These are phyloP conservation scores for Cheilosia variabilis DNA, from an alignment of 2,888 invertebrate genomes.

Conservation along the genomic window DNA sequence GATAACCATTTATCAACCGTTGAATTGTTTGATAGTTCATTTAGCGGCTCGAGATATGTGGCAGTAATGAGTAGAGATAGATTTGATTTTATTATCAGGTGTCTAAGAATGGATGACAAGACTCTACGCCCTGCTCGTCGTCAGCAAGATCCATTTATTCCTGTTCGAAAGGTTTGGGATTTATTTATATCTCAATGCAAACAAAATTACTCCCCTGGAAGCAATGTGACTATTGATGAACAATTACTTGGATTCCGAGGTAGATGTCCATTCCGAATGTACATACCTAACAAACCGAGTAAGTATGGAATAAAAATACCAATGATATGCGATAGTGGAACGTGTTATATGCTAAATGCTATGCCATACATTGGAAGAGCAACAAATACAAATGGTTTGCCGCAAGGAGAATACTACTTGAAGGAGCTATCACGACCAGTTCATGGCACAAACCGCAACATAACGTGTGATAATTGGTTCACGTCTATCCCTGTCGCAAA, in stretches of 20 bases:
- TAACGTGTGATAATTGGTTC: too few relatives aligned
- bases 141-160: conserved; percentile 37
- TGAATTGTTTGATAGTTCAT: conserved; percentile 75
- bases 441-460: conserved; percentile 75
- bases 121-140: conserved; percentile 41
- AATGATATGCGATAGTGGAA: conserved; percentile 14
- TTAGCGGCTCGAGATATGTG: conserved; percentile 74
- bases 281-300: conserved; percentile 51
- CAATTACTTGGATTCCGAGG: conserved; percentile 56
- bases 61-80: conserved; percentile 61
- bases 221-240: conserved; percentile 51
- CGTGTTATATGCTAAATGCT: conserved; percentile 37
- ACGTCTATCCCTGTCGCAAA: conserved; percentile 78
- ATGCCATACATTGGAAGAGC: conserved; percentile 54
- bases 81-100: too few relatives aligned
- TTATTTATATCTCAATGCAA: conserved; percentile 45
- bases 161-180: conserved; percentile 46
- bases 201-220: conserved; percentile 39
- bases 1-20: conserved; percentile 76
- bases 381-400: conserved; percentile 42
- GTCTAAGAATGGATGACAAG: conserved; percentile 27
- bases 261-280: conserved; percentile 55
- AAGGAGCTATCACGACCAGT: conserved; percentile 76
- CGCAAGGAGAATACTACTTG: conserved; percentile 32
- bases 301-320: conserved; percentile 48